Base-by-base conservation (phyloP, 1,140 invertebrate species). In the Pristionchus pacificus region DNA sequence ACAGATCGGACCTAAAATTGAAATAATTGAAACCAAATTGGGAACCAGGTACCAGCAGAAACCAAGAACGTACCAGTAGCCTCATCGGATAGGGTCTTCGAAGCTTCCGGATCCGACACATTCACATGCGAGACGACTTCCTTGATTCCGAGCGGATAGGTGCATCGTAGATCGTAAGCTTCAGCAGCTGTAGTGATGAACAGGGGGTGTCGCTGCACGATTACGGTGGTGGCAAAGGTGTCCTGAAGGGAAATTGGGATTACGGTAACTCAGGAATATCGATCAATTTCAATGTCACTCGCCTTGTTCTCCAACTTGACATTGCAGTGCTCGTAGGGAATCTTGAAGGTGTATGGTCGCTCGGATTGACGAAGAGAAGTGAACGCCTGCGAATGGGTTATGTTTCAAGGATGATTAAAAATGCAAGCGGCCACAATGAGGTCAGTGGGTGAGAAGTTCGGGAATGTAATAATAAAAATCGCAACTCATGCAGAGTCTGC, bases 191-290 rank as follows among this genome's bases (percentile, higher is more conserved):
- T 68, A 3, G 79, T 83, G 32, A 81, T 60, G 68, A 81, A 81
- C 28, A 71, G 70, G 33, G 78, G 74, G 27, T 81, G 79, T 49
- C 77, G 70, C 68, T 81, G 79, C 6, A 82, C 66, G 55, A 81
- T 74, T 14, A 81, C 78, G 3, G 80, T 82, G 24, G 75, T 65
- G 2, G 80, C 69, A 25, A 81, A 72, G 2, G 80, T 82, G 60
- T 81, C 71, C 77, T 79, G 62, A 64, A 80, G 27, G 14, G 31
- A 25, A 71, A 30, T 1, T 30, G 2, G 72, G 24, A 30, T 74
- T 1, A 72, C 2, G 3, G 31, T 57, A 13, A 19, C 10, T n/a
- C 25, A 33, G 13, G 13, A n/a, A n/a, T 28, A 28, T 31, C 60
- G 59, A 29, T 19, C 15, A 29, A 62, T 0, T 19, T 24, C 15